Evolutionary conservation across 2,888 invertebrate species (phyloP), one percentile per base, ranked within the genome.

Genomic region (Odontocolon sp.): DNA sequence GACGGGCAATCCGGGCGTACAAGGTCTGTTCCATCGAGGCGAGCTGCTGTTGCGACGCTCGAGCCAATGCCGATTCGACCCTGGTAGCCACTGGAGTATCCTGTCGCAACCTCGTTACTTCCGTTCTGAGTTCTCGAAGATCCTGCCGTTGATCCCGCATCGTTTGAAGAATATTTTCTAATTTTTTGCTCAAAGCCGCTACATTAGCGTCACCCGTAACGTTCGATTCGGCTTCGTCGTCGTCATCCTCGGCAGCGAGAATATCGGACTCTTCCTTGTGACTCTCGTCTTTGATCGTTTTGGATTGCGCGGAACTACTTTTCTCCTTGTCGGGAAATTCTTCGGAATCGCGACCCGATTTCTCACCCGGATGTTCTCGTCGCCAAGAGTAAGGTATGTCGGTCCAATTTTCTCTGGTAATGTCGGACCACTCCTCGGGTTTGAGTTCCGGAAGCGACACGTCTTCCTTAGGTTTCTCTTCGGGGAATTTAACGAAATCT

Each of bases 101-200:
- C 74, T 88, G 88, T 18, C 84, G 80, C 23, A 89, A 40, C 40
- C 84, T 85, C 3, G 83, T 82, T 0, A 89, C 82, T 66, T 90
- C 90, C 0, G 84, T 52, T 3, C 88, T 74, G 5, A 90, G 71
- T 61, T 89, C 88, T 2, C 82, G 78, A 2, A 90, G 42, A 59
- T 89, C 89, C 59, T 87, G 84, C 38, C 83, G 82, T 42, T 90
- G 89, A 45, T 88, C 86, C 73, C 89, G 84, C n/a, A 89, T 79
- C 0, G 81, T 81, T 57, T 87, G 87, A 26, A 87, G 74, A 45
- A 90, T 78, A 9, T 82, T 82, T 36, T 88, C 89, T 18, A 90
- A 76, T 74, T 90, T 89, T 47, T 84, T 85, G 11, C 82, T 80
- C 56, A 90, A 50, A 9, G 85, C 81, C 2, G 78, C 76, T 14